phyloP scores from a whole-genome alignment of 2,888 invertebrate species.

The Drosophila subsilvestris region DNA sequence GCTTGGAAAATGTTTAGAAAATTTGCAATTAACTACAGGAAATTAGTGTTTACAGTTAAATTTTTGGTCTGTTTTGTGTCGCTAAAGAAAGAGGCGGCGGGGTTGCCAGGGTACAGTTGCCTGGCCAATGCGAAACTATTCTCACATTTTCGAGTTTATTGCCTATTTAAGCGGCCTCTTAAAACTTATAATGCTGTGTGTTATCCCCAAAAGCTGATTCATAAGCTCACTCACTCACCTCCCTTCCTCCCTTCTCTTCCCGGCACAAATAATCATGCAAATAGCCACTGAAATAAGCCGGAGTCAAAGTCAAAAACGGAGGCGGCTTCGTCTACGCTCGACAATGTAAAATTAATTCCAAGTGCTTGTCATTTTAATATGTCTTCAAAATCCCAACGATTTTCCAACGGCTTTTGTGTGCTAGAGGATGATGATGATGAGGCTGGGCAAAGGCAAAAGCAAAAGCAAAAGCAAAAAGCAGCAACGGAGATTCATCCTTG shows the following conservation, averaged over 20 bases:
- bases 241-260: neutral
- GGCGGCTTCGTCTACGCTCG: constrained; percentile 9
- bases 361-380: constrained; percentile 65
- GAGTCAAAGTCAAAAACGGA: constrained; percentile 3
- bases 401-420: constrained; percentile 52
- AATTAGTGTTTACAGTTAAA: constrained; percentile 65
- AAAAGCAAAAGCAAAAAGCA: constrained; percentile 12
- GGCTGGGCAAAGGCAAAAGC: constrained; percentile 1
- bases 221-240: constrained; percentile 15
- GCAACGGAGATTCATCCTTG: constrained; percentile 18
- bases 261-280: constrained; percentile 37
- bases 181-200: constrained; percentile 4
- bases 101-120: neutral
- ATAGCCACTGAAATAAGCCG: constrained; percentile 29
- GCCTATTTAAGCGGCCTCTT: neutral
- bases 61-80: constrained; percentile 21
- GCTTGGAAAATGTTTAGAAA: constrained; percentile 59
- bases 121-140: constrained; percentile 8
- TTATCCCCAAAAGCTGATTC: constrained; percentile 37
- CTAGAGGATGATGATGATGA: constrained; percentile 13
- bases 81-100: neutral
- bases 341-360: constrained; percentile 68
- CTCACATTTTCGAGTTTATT: neutral
- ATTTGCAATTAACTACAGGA: constrained; percentile 76
- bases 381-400: constrained; percentile 54